Base-by-base conservation (phyloP, 2,797 vertebrate species). In the Carapus acus region DNA sequence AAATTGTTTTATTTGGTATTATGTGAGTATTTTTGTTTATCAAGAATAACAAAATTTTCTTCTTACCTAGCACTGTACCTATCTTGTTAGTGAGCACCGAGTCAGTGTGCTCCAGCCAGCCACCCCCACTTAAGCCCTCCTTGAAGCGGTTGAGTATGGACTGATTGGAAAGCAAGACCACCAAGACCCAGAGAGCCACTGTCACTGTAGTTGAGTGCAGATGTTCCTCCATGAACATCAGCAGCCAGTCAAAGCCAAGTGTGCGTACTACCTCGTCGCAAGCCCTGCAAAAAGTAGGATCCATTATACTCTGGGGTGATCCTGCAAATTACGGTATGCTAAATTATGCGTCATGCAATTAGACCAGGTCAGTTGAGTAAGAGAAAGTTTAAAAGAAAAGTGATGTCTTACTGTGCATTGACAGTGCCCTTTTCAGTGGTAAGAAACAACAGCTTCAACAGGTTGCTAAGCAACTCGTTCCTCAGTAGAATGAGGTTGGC, bases 171-270 rank as follows among this genome's bases (percentile, higher is more conserved):
- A 99, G 84, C 21, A 98, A 82, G 41, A 96, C 93, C 55, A 94
- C 93, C 31, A 97, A 89, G 71, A 98, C 91, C 81, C 94, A 87
- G 87, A 97, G 90, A n/a, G 94, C 93, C 4, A 90, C 92, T 0
- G 93, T 97, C 27, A 98, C 96, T 0, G 93, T 94, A 65, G 87
- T 94, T 0, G 94, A 90, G 82, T 99, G 96, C 5, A 99, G 77
- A 50, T 99, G 96, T 20, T 98, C 96, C 65, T 98, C 94, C 93
- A 96, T 96, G 65, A 99, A 97, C 92, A 94, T 92, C 84, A 96
- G 77, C 44, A 98, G 85, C 96, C 96, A 99, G 58, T 99, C 96
- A 27, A 99, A 98, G 37, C 96, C 96, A 75, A 97, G 83, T 0
- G 91, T 96, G 67, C 85, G 90, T 54, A 97, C 89, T 53, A 98